Evolutionary conservation across 2,113 vertebrate species (phyloP).

Genomic region (Noturus placidus): DNA sequence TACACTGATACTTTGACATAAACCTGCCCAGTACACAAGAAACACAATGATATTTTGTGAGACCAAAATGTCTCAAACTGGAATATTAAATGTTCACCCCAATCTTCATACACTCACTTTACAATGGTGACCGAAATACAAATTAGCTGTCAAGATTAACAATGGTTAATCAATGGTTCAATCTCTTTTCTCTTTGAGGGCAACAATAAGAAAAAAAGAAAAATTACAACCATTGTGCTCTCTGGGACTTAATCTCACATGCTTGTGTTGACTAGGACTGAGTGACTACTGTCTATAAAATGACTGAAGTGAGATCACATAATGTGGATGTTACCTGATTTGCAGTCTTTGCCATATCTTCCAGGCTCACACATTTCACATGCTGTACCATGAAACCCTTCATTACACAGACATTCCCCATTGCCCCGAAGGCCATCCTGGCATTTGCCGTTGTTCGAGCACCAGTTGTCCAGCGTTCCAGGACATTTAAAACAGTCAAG

Average conservation of each 20-base stretch:
- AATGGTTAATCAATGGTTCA: background rate
- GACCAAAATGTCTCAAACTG: background rate
- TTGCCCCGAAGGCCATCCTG: constrained; percentile 80
- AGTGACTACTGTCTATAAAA: background rate
- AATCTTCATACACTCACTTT: background rate
- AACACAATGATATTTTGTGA: background rate
- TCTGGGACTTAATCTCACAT: background rate
- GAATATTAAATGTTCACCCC: background rate
- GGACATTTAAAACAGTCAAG: constrained; percentile 88
- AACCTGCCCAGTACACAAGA: background rate
- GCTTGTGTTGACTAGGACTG: background rate
- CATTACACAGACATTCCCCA: constrained; percentile 87
- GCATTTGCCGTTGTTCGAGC: constrained; percentile 86
- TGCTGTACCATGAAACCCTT: constrained; percentile 92
- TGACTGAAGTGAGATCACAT: background rate
- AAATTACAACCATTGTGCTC: background rate
- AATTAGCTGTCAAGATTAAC: background rate
- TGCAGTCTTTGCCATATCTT: constrained; percentile 83
- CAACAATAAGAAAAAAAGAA: background rate
- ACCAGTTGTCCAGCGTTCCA: constrained; percentile 77
- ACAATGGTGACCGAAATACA: background rate
- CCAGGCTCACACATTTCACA: constrained; percentile 94
- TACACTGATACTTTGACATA: background rate
- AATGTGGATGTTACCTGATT: constrained; percentile 69
- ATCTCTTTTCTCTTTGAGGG: background rate